Evolutionary conservation across 2,888 invertebrate genomes (phyloP).

Genomic region (Drosophila phalerata): DNA sequence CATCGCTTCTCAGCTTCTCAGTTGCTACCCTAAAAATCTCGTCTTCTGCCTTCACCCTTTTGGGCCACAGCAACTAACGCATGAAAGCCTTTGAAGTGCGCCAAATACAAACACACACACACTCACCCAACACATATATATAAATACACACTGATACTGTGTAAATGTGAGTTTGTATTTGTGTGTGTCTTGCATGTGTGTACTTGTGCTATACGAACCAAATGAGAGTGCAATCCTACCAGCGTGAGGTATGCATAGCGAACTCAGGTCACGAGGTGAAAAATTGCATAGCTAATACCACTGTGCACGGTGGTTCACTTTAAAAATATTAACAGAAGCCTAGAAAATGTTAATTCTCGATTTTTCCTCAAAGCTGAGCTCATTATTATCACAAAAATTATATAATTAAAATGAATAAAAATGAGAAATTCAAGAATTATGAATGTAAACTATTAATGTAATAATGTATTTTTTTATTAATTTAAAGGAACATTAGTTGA

Average conservation of each 20-base stretch:
- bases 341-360: too few relatives aligned
- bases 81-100: conserved; percentile 64
- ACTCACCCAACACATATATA: background rate
- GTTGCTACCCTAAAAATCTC: conserved; percentile 32
- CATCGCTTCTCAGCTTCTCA: conserved; percentile 8
- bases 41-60: conserved; percentile 17
- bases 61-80: conserved; percentile 43
- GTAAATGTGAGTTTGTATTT: conserved; percentile 1
- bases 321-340: background rate
- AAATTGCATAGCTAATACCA: conserved; percentile 29
- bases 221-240: conserved; percentile 19
- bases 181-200: background rate
- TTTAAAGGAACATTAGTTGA: too few relatives aligned
- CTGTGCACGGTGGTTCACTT: conserved; percentile 48
- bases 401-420: too few relatives aligned
- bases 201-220: conserved; percentile 29
- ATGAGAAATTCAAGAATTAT: too few relatives aligned
- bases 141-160: conserved; percentile 4
- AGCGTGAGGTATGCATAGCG: conserved; percentile 25
- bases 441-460: too few relatives aligned
- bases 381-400: too few relatives aligned
- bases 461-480: too few relatives aligned
- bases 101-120: conserved; percentile 36
- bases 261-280: conserved; percentile 17
- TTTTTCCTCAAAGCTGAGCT: too few relatives aligned